Evolutionary conservation across 1,140 invertebrate species (phyloP).

Genomic region (Acyrthosiphon pisum): DNA sequence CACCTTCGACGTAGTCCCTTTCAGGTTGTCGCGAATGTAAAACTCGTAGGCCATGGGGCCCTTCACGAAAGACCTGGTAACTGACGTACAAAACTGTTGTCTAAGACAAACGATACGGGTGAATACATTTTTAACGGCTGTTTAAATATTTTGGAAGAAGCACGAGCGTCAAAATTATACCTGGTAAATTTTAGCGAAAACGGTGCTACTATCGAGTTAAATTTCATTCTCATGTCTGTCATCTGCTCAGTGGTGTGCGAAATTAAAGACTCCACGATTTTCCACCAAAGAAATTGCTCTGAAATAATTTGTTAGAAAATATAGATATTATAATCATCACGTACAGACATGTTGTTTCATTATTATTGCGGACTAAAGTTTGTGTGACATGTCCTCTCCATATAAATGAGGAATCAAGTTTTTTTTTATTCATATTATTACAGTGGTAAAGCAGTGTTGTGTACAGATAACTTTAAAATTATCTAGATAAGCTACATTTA

Average conservation of each 20-base stretch:
- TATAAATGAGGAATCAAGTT: background rate
- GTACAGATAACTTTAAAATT: too few species aligned
- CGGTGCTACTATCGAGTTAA: background rate
- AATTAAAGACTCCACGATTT: slow-evolving; percentile 27
- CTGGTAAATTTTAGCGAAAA: background rate
- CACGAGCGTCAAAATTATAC: background rate
- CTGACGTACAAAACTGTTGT: background rate
- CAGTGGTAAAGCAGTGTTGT: too few species aligned
- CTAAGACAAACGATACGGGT: background rate
- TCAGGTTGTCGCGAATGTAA: background rate
- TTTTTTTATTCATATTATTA: background rate
- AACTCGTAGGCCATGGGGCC: slow-evolving; percentile 23
- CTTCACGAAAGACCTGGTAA: background rate
- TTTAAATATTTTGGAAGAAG: background rate
- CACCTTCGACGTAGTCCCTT: background rate
- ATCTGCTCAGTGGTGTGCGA: slow-evolving; percentile 34
- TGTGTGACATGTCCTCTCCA: background rate
- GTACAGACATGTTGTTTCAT: background rate
- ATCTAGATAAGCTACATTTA: too few species aligned
- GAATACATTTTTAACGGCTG: background rate
- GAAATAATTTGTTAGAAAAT: background rate
- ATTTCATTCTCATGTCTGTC: background rate
- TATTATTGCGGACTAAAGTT: background rate
- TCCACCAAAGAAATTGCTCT: slow-evolving; percentile 56
- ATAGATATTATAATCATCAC: too few species aligned